Conservation (phyloP, 2,888 invertebrate genomes). For the Pocota personata region DNA sequence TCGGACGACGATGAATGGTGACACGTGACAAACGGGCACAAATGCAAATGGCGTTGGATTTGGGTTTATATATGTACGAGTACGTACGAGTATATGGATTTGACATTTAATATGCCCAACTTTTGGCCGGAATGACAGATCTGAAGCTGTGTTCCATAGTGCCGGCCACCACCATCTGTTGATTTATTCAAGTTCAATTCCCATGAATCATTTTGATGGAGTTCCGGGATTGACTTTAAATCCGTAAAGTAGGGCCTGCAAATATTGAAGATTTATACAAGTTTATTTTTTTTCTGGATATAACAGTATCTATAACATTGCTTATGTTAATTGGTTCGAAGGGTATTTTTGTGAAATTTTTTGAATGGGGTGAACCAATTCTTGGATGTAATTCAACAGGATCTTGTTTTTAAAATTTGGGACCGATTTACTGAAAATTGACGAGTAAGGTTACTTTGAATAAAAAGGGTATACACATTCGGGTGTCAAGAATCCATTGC, state of each 20-base stretch:
- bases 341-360: neutral
- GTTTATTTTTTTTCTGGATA: neutral
- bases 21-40: slow-evolving; percentile 19
- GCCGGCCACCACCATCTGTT: neutral
- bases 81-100: no score
- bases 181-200: slow-evolving; percentile 49
- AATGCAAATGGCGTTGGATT: slow-evolving; percentile 42
- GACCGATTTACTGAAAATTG: no score
- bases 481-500: no score
- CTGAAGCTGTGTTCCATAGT: neutral
- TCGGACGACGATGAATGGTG: slow-evolving; percentile 5
- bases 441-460: no score
- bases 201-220: slow-evolving; percentile 23
- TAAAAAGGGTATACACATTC: no score
- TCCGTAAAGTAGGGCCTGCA: neutral
- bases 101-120: slow-evolving; percentile 45
- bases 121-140: slow-evolving; percentile 41
- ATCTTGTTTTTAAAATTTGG: neutral
- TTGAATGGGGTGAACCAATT: neutral
- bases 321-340: neutral
- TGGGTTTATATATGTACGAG: neutral
- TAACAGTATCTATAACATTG: neutral
- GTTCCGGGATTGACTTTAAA: slow-evolving; percentile 4
- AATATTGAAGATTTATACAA: slow-evolving; percentile 27
- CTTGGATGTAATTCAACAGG: neutral